Evolutionary conservation across 2,888 invertebrate species (phyloP).

Genomic region (Pyrgus malvae): DNA sequence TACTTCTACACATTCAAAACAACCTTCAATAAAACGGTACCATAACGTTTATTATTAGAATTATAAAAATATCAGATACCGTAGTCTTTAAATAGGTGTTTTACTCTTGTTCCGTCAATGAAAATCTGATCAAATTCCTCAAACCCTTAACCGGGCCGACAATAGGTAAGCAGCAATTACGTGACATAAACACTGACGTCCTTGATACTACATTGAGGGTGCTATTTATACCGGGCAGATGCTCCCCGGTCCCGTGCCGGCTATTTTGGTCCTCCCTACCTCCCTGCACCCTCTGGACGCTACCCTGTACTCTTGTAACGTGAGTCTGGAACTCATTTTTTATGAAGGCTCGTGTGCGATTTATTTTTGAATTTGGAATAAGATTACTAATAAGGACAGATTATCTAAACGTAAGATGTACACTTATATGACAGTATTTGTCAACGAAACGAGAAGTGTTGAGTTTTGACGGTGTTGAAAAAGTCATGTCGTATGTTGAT

Average conservation of each 20-base stretch:
- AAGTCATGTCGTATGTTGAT: too few species aligned
- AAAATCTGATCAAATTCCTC: neutral
- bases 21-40: too few species aligned
- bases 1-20: too few species aligned
- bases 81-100: too few species aligned
- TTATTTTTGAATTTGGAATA: neutral
- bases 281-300: conserved; percentile 45
- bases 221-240: conserved; percentile 74
- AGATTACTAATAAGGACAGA: too few species aligned
- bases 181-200: conserved; percentile 64
- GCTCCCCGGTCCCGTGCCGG: conserved; percentile 67
- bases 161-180: conserved; percentile 28
- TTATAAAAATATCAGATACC: too few species aligned
- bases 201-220: conserved; percentile 79
- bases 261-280: conserved; percentile 63
- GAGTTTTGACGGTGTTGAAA: too few species aligned
- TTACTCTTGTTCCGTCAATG: too few species aligned
- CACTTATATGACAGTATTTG: too few species aligned
- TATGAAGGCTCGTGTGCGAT: conserved; percentile 36
- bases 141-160: neutral
- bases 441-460: too few species aligned
- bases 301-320: conserved; percentile 39
- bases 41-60: too few species aligned
- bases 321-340: conserved; percentile 41
- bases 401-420: neutral